phyloP scores from a whole-genome alignment of 2,113 vertebrate genomes.

The Beaufortia kweichowensis region DNA sequence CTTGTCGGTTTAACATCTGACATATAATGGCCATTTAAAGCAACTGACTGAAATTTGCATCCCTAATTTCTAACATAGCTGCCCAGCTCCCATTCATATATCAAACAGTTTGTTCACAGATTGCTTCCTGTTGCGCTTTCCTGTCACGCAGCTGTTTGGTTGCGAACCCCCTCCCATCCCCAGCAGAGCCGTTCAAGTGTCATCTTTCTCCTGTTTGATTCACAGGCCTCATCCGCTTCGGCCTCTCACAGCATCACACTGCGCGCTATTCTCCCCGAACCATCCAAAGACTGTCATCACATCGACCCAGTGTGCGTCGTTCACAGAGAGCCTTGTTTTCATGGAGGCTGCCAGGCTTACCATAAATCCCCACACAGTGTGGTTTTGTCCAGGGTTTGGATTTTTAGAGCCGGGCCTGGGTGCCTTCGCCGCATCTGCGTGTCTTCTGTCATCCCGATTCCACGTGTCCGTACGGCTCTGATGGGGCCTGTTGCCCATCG shows the following conservation, averaged over 20 bases:
- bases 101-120: constrained; percentile 58
- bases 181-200: constrained; percentile 58
- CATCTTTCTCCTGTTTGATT: constrained; percentile 70
- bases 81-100: constrained; percentile 18
- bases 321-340: constrained; percentile 65
- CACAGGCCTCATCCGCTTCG: constrained; percentile 60
- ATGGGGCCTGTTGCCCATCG: constrained; percentile 16
- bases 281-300: constrained; percentile 35
- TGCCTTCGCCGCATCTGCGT: constrained; percentile 30
- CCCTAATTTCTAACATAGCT: background rate
- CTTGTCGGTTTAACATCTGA: too few species aligned
- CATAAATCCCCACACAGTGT: constrained; percentile 85
- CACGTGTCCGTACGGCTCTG: constrained; percentile 18
- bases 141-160: constrained; percentile 62
- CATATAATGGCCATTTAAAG: background rate
- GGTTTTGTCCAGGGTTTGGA: constrained; percentile 71
- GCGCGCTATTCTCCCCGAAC: constrained; percentile 35
- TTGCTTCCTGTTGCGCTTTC: constrained; percentile 67
- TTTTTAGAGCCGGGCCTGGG: constrained; percentile 40
- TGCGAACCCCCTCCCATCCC: constrained; percentile 9
- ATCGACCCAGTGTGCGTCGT: constrained; percentile 31
- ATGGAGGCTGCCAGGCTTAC: constrained; percentile 82
- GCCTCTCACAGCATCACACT: constrained; percentile 51
- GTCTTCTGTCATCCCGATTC: background rate
- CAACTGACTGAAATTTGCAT: background rate